Conservation (phyloP, 1,140 invertebrate genomes). For the Conus ventricosus region DNA sequence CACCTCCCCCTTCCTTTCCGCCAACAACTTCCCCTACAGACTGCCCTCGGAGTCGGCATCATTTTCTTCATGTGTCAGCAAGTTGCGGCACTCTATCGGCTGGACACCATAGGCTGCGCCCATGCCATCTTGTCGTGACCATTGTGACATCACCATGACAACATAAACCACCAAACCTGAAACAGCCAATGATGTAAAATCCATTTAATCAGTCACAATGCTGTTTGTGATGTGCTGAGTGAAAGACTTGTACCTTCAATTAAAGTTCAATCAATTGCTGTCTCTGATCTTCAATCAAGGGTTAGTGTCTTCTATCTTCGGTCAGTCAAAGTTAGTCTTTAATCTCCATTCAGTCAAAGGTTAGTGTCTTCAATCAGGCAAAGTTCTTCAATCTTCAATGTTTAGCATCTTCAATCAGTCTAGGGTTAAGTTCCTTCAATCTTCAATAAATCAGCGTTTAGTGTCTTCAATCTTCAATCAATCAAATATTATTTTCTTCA, state of each 20-base stretch:
- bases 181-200: neutral
- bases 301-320: neutral
- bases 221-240: too few relatives aligned
- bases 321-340: neutral
- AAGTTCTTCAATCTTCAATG: too few relatives aligned
- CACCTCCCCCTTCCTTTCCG: neutral
- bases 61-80: slow-evolving; percentile 9
- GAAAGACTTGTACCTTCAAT: too few relatives aligned
- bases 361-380: too few relatives aligned
- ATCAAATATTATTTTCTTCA: too few relatives aligned
- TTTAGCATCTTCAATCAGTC: too few relatives aligned
- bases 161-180: neutral
- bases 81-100: neutral
- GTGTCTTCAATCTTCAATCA: too few relatives aligned
- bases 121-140: neutral
- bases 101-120: too few relatives aligned
- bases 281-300: neutral
- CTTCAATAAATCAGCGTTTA: too few relatives aligned
- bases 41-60: slow-evolving; percentile 6
- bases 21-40: neutral
- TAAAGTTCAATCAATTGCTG: neutral
- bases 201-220: neutral
- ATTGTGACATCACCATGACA: neutral
- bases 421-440: too few relatives aligned
- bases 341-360: neutral